Evolutionary conservation across 2,888 invertebrate species (phyloP), one percentile per base, ranked within the genome.

Genomic region (Scaptomyza caliginosa): DNA sequence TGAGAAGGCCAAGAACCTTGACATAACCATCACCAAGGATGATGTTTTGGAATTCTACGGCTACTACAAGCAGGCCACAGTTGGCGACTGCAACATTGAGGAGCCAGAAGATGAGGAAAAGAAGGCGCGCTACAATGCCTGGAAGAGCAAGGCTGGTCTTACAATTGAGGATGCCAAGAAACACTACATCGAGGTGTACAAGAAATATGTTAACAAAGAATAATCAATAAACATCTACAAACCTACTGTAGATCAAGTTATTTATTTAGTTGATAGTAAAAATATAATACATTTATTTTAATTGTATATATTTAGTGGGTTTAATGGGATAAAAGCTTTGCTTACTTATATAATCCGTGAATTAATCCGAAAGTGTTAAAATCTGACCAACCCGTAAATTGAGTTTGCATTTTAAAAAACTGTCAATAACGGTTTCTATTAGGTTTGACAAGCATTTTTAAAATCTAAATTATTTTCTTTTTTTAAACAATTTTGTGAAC

Each of bases 51-150:
- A 96, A 63, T 91, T 97, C 34, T 98, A 98, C 91, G 95, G 94
- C 8, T 92, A 96, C 16, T 98, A 93, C 93, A 97, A 98, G 90
- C 97, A 98, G 91, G 96, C 94, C 4, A 94, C 94, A 55, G 92
- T 94, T 68, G 97, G 97, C 2, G 96, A 98, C 89, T 93, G 94
- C 77, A 94, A 95, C 90, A 96, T 94, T 72, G 97, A 92, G 48
- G 94, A 96, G 79, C 98, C 98, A 52, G 97, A 97, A 70, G 97
- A 98, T 87, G 90, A 96, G 78, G 95, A 95, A 91, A 97, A 98
- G 74, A 97, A 96, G 90, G 97, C 97, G 7, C 98, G 99, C 92
- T 98, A 96, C 96, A 96, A 96, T 90, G 94, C 96, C 2, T 99
- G 98, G 98, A 94, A 94, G 74, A 92, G 92, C 58, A 95, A 95